Conservation (phyloP, 2,113 vertebrate genomes). For the Gorilla gorilla region DNA sequence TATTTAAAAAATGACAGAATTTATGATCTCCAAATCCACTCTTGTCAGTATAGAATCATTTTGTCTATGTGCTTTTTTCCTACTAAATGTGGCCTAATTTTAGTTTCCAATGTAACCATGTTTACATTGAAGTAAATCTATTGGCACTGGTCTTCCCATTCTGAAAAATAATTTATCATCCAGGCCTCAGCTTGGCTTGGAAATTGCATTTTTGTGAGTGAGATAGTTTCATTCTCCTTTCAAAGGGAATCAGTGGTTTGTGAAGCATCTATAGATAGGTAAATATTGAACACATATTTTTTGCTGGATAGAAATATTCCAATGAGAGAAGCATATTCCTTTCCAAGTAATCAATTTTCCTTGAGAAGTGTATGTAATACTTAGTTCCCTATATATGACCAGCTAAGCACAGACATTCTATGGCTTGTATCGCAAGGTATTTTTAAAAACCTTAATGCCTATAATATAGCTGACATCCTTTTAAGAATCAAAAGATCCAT, state of each 20-base stretch:
- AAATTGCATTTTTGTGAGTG: not conserved
- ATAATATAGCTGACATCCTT: not conserved
- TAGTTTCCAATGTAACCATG: not conserved
- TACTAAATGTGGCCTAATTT: not conserved
- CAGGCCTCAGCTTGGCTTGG: not conserved
- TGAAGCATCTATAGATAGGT: not conserved
- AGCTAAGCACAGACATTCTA: not conserved
- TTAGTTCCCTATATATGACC: not conserved
- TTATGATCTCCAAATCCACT: not conserved
- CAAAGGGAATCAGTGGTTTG: not conserved
- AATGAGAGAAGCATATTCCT: not conserved
- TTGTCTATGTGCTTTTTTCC: not conserved
- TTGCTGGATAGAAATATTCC: conserved; percentile 3
- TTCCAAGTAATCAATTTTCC: not conserved
- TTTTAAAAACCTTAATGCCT: not conserved
- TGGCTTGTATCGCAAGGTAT: not conserved
- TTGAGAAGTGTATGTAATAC: not conserved
- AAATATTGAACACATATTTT: not conserved
- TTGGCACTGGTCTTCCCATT: not conserved
- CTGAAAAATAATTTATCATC: conserved; percentile 37
- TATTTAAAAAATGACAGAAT: not conserved
- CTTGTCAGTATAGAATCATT: not conserved
- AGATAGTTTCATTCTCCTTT: not conserved
- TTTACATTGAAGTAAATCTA: not conserved
- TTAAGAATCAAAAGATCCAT: not conserved